Base-by-base conservation (phyloP, 2,888 invertebrate species). In the Laspeyria flexula region DNA sequence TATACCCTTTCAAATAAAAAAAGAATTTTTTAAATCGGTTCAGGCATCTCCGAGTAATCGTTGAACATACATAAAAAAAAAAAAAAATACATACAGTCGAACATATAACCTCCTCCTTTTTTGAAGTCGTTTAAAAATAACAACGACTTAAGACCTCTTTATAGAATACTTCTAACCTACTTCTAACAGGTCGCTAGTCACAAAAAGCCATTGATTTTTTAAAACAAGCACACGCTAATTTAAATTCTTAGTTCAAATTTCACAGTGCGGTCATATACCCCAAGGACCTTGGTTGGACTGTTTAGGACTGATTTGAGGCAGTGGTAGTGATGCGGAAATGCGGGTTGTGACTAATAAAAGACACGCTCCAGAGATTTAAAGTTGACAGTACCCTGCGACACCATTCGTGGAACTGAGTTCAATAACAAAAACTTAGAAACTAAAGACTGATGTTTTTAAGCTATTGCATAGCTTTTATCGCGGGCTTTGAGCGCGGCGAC, bases 251-350 rank as follows among this genome's bases (percentile, higher is more conserved):
- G 75, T 64, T 49, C 6, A 0, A 62, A 69, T 77, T 74, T 75
- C 72, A 72, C 71, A 70, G 56, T 45, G 43, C 60, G 72, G 71
- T 60, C 69, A 58, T 69, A 64, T 53, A 56, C 69, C 60, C 57
- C 68, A 69, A 71, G 73, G 74, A 72, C 71, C 49, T 27, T 38
- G 34, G 43, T 29, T 37, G 34, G 43, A 50, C 59, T 59, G 44
- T 65, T 63, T 52, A 60, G 64, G 60, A 69, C 56, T 57, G 35
- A 68, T 70, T 66, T 58, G 56, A 58, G 55, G 43, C n/a, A n/a
- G n/a, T 61, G 56, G 50, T 54, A 66, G 27, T 73, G 64, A 70
- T 59, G 72, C 78, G 74, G 75, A 76, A 74, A 75, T 72, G 58
- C 68, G 67, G 70, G 73, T 46, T 59, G 71, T 73, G 69, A 73